Evolutionary conservation across 64 coral and sea anemone species (phyloP).

Genomic region (Actinia equina): DNA sequence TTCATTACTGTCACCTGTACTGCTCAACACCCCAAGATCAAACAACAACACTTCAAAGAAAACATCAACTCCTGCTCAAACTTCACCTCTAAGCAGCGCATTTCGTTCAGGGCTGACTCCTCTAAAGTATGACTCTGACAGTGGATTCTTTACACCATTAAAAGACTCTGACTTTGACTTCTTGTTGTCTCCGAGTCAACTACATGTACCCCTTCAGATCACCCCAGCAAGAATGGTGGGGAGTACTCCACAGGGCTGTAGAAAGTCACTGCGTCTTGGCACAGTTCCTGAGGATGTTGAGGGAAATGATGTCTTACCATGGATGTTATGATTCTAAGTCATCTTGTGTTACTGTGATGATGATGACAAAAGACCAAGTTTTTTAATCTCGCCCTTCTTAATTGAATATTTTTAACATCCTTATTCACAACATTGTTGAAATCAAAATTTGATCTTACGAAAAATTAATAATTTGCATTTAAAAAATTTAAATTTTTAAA

Average conservation of each 20-base stretch:
- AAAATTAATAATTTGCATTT: too few species aligned
- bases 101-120: constrained; percentile 58
- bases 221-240: constrained; percentile 39
- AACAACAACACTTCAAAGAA: background rate
- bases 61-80: background rate
- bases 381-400: too few species aligned
- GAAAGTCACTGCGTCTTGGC: constrained; percentile 75
- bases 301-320: background rate
- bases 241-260: constrained; percentile 63
- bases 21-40: background rate
- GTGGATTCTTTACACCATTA: constrained; percentile 72
- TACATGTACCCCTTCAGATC: constrained; percentile 6
- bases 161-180: constrained; percentile 73
- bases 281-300: constrained; percentile 18
- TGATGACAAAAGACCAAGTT: background rate
- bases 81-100: constrained; percentile 37
- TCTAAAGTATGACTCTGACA: constrained; percentile 52
- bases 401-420: too few species aligned
- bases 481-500: too few species aligned
- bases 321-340: background rate
- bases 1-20: background rate
- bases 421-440: too few species aligned
- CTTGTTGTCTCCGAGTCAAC: constrained; percentile 46
- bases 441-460: too few species aligned
- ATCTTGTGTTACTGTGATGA: background rate